Percentiles rank a stretch among this genome's conserved stretches.
phyloP scores from a whole-genome alignment of 1,140 invertebrate genomes.

The Drosophila pseudoobscura region DNA sequence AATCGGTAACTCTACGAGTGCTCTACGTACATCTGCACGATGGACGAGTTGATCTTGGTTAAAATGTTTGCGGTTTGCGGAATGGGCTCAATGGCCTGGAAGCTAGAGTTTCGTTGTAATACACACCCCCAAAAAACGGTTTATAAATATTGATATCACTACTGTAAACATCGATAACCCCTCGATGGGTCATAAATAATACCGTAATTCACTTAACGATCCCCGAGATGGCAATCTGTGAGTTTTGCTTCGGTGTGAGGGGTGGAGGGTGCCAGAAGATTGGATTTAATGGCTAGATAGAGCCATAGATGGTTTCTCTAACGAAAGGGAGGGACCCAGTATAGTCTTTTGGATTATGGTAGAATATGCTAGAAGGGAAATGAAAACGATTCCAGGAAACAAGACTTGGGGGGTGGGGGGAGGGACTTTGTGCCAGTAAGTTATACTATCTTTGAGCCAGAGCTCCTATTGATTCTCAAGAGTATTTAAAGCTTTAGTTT shows the following conservation, averaged over 20 bases:
- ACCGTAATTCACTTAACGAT: conserved; percentile 53
- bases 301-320: no score
- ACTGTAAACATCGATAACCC: conserved; percentile 53
- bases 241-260: conserved; percentile 23
- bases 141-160: conserved; percentile 65
- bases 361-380: no score
- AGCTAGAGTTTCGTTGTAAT: not conserved
- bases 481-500: conserved; percentile 1
- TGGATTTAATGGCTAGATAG: no score
- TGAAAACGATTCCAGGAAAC: no score
- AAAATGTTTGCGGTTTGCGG: conserved; percentile 1
- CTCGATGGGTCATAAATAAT: conserved; percentile 55
- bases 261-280: no score
- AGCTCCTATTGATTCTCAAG: not conserved
- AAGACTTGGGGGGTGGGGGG: no score
- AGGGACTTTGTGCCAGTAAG: no score
- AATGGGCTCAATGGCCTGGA: conserved; percentile 15
- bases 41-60: conserved; percentile 2
- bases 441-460: no score
- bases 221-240: not conserved
- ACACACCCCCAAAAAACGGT: conserved; percentile 12
- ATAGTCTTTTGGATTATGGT: no score
- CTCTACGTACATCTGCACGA: no score
- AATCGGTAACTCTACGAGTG: not conserved
- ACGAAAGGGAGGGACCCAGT: no score